phyloP scores from a whole-genome alignment of 2,888 invertebrate species.

The Steromphala cineraria region DNA sequence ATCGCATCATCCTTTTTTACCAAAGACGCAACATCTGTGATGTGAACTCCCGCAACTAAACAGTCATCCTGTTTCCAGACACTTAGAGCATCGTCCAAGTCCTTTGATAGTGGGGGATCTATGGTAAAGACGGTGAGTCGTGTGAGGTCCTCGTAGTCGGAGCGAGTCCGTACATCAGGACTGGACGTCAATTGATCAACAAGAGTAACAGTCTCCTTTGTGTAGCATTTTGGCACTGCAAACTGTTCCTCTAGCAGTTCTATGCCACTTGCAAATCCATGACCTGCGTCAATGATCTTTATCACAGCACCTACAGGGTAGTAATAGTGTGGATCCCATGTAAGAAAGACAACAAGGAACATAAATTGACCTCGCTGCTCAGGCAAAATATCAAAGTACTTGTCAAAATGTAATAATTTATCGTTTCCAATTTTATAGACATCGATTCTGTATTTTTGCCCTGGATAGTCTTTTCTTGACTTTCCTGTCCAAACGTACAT shows the following conservation, averaged over 20 bases:
- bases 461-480: not conserved
- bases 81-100: conserved; percentile 55
- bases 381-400: conserved; percentile 29
- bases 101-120: conserved; percentile 44
- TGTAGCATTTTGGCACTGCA: conserved; percentile 23
- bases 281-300: conserved; percentile 36
- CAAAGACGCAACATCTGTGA: conserved; percentile 50
- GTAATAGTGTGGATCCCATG: conserved; percentile 39
- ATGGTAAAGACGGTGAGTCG: conserved; percentile 46
- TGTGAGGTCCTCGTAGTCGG: conserved; percentile 36
- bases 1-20: conserved; percentile 42
- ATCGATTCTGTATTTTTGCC: not conserved
- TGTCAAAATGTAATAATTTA: conserved; percentile 23
- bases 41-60: conserved; percentile 49
- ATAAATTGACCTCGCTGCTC: conserved; percentile 41
- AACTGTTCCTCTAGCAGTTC: conserved; percentile 25
- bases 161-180: not conserved
- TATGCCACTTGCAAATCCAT: conserved; percentile 22
- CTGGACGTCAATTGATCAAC: not conserved
- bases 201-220: not conserved
- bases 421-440: conserved; percentile 7
- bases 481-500: not conserved
- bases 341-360: conserved; percentile 48
- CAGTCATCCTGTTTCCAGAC: conserved; percentile 28
- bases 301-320: conserved; percentile 53